Evolutionary conservation across 2,113 vertebrate species (phyloP), one percentile per base, ranked within the genome.

Genomic region (Loxodonta africana): DNA sequence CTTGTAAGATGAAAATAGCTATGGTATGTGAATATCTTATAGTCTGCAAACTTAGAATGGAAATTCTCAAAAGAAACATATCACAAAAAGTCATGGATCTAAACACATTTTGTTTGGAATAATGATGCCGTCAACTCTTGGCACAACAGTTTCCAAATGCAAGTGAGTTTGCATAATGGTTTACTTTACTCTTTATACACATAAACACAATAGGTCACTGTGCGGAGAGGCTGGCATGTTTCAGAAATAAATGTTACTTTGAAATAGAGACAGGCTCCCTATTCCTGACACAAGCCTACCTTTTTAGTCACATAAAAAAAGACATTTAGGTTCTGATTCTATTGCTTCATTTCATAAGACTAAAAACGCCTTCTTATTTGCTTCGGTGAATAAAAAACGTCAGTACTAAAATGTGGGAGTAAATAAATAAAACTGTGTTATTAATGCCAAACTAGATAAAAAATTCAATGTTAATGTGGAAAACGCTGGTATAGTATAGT

Each of bases 51-150:
- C 12, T 23, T 10, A 92, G 93, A 74, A 71, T 77, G 69, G 89
- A 51, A 96, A 95, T 97, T 63, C 91, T 51, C 74, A 92, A 78
- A 88, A 90, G 80, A 67, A 97, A 92, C 73, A 25, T 83, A 80
- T 74, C n/a, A 95, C 51, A 94, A 82, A 57, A 65, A 71, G 53
- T 53, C 74, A 25, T 33, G 62, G 33, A 73, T 97, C 97, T 97
- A 96, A 96, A 97, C 85, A 94, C 74, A 53, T 57, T 95, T 93
- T 20, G 73, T 90, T 30, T 73, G 83, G 88, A 97, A 97, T 96
- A 97, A 97, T 67, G 96, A 88, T 30, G 12, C 37, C 92, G 88
- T 95, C 93, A 95, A 46, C 96, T 97, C 95, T 96, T 96, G 86
- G 95, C 90, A 89, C 57, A 46, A 78, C 73, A 18, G 57, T 92